These are phyloP conservation scores for Orthosia gothica DNA, from an alignment of 2,888 invertebrate genomes.

Conservation along the genomic window DNA sequence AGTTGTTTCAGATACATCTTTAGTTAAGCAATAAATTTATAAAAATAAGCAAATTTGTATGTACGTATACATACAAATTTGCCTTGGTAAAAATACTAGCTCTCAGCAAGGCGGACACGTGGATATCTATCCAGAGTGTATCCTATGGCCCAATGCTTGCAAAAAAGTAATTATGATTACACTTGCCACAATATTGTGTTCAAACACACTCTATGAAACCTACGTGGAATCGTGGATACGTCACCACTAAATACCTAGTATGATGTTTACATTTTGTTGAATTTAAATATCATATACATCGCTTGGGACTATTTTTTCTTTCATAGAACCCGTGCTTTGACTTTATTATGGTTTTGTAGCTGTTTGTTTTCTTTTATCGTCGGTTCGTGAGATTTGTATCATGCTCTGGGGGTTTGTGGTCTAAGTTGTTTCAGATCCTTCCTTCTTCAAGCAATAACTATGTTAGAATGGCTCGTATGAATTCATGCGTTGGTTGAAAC, in stretches of 20 bases:
- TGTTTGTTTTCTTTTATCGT: constrained; percentile 59
- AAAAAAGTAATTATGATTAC: too few relatives aligned
- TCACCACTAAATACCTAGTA: constrained; percentile 65
- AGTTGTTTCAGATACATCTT: not conserved
- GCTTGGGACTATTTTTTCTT: constrained; percentile 56
- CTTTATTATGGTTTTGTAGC: constrained; percentile 61
- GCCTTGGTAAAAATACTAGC: too few relatives aligned
- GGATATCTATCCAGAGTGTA: too few relatives aligned
- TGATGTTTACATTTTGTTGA: constrained; percentile 67
- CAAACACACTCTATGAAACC: constrained; percentile 69
- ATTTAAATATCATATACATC: too few relatives aligned
- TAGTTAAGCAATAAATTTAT: too few relatives aligned
- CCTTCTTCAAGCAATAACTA: too few relatives aligned
- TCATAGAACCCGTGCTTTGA: constrained; percentile 52
- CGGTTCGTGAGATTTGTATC: constrained; percentile 9
- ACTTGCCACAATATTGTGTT: constrained; percentile 66
- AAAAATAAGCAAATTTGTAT: too few relatives aligned
- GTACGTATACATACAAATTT: too few relatives aligned
- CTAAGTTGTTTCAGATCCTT: not conserved
- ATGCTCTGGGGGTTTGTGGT: constrained; percentile 35
- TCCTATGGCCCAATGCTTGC: too few relatives aligned
- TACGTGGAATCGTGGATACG: constrained; percentile 42
- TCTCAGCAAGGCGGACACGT: too few relatives aligned
- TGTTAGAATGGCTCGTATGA: too few relatives aligned
- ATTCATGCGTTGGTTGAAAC: too few relatives aligned